These are phyloP conservation scores for Epinephelus lanceolatus DNA, from an alignment of 2,113 vertebrate species.

Conservation along the genomic window DNA sequence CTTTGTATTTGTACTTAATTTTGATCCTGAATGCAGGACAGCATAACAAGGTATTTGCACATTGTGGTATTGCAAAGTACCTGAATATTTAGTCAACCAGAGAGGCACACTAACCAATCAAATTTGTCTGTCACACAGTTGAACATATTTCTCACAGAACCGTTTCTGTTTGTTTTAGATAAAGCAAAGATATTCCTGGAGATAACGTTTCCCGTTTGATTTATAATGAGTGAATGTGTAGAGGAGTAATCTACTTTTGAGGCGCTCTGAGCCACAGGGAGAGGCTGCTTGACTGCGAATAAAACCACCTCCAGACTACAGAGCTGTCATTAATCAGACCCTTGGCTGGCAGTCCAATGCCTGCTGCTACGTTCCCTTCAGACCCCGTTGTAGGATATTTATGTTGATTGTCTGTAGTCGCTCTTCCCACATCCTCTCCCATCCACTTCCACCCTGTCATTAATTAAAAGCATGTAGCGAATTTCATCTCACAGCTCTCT, in stretches of 20 bases:
- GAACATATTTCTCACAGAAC: slow-evolving; percentile 26
- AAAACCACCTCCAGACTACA: slow-evolving; percentile 71
- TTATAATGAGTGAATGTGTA: slow-evolving; percentile 73
- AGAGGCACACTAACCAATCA: slow-evolving; percentile 20
- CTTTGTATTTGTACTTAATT: background rate
- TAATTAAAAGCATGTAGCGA: slow-evolving; percentile 75
- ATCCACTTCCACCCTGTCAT: slow-evolving; percentile 58
- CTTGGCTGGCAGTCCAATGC: slow-evolving; percentile 61
- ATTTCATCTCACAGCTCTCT: slow-evolving; percentile 50
- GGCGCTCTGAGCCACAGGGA: slow-evolving; percentile 42
- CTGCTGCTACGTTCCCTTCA: slow-evolving; percentile 61
- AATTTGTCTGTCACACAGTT: slow-evolving; percentile 7
- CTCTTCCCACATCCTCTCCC: slow-evolving; percentile 39
- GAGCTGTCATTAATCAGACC: slow-evolving; percentile 79
- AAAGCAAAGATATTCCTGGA: slow-evolving; percentile 50
- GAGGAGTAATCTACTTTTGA: slow-evolving; percentile 73
- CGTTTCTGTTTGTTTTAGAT: slow-evolving; percentile 22
- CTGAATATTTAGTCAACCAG: background rate
- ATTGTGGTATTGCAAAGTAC: background rate
- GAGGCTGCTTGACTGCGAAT: slow-evolving; percentile 60
- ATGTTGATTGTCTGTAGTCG: slow-evolving; percentile 70
- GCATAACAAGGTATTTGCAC: background rate
- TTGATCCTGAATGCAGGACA: no score
- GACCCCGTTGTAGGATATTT: slow-evolving; percentile 70
- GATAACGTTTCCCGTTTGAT: slow-evolving; percentile 63